phyloP scores from a whole-genome alignment of 2,797 vertebrate genomes.

The Rhodeus uyekii region DNA sequence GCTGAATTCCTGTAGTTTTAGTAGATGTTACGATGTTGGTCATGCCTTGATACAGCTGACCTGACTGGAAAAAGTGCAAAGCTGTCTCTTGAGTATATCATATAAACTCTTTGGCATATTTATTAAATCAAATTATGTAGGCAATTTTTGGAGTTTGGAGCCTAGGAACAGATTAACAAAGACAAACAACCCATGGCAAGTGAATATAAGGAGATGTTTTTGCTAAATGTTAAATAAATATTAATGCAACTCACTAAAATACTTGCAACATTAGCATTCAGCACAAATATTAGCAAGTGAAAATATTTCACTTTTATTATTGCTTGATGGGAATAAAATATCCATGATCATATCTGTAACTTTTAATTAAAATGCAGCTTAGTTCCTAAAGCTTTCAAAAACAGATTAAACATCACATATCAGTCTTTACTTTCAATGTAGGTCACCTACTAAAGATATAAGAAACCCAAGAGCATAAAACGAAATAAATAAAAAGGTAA shows the following conservation, averaged over 20 bases:
- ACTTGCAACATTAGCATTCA: background rate
- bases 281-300: background rate
- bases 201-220: background rate
- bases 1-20: slow-evolving; percentile 11
- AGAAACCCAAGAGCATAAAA: background rate
- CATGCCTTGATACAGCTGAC: background rate
- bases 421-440: background rate
- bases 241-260: background rate
- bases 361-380: background rate
- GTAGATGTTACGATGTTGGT: slow-evolving; percentile 4
- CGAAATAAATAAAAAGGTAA: background rate
- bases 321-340: background rate
- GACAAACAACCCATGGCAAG: background rate
- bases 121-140: slow-evolving; percentile 11
- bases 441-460: background rate
- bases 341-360: background rate
- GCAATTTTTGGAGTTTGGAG: background rate
- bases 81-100: background rate
- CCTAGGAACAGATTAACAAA: background rate
- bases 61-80: background rate
- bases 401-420: background rate
- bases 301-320: background rate
- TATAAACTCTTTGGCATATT: background rate
- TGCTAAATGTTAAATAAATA: background rate
- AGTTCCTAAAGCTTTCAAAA: background rate